These are phyloP conservation scores for Drosophila siamana DNA, from an alignment of 2,888 invertebrate species.

Conservation along the genomic window DNA sequence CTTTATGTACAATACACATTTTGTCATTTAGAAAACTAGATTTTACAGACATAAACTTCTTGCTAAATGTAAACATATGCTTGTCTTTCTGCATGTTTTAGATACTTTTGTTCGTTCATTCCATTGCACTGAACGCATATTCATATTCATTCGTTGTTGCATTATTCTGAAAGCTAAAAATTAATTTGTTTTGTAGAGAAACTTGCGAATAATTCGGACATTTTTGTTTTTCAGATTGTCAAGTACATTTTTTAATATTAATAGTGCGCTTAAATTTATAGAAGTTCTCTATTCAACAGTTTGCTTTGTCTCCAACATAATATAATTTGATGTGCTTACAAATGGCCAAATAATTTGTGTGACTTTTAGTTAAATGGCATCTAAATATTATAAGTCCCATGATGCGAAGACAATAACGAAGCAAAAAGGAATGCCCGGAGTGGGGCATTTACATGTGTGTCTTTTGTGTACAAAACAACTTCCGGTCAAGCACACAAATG, in stretches of 20 bases:
- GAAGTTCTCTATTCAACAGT: too few relatives aligned
- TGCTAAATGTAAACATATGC: too few relatives aligned
- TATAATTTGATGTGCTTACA: neutral
- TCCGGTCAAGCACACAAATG: slow-evolving; percentile 68
- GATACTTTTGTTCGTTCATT: neutral
- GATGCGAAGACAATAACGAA: slow-evolving; percentile 11
- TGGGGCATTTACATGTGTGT: slow-evolving; percentile 18
- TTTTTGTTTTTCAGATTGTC: too few relatives aligned
- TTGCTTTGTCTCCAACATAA: neutral
- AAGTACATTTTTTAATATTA: too few relatives aligned
- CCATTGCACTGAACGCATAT: neutral
- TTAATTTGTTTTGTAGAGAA: neutral
- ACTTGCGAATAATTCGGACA: neutral
- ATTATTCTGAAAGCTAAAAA: neutral
- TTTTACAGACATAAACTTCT: too few relatives aligned
- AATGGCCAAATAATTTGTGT: slow-evolving; percentile 1
- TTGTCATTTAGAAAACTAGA: too few relatives aligned
- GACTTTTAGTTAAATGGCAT: slow-evolving; percentile 2
- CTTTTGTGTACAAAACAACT: slow-evolving; percentile 54
- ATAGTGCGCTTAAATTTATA: too few relatives aligned
- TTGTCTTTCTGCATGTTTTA: neutral
- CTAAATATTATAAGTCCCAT: slow-evolving; percentile 1
- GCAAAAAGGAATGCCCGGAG: neutral
- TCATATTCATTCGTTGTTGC: neutral
- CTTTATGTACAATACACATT: too few relatives aligned